A percentile compares a stretch with the other conserved stretches of the same genome.
Conservation (phyloP, 2,113 vertebrate genomes). For the Nycticryphes semicollaris region DNA sequence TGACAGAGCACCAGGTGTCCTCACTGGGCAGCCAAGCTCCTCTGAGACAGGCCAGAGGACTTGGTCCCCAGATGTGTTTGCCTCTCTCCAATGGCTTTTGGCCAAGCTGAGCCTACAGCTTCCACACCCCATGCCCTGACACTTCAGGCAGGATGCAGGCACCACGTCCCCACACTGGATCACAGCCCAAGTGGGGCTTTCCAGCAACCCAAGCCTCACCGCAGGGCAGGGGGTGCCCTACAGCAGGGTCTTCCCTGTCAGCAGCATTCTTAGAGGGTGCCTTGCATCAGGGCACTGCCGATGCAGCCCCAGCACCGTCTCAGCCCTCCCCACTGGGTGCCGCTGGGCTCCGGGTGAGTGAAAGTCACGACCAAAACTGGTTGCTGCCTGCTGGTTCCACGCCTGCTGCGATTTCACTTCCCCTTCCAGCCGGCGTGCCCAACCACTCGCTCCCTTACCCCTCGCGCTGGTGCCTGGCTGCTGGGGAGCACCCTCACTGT, state of each 20-base stretch:
- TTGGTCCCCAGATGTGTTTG: neutral
- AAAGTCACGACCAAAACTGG: neutral
- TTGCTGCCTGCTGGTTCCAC: neutral
- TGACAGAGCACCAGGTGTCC: neutral
- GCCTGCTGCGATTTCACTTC: neutral
- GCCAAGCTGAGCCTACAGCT: neutral
- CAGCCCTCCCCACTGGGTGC: rapidly evolving
- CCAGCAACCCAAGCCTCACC: neutral
- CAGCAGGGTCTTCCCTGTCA: rapidly evolving
- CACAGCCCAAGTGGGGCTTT: neutral
- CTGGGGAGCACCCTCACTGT: neutral
- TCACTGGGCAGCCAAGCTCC: neutral
- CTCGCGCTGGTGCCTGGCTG: neutral
- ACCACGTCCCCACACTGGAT: neutral
- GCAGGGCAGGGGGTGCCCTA: neutral
- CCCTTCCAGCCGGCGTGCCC: neutral
- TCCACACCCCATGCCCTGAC: neutral
- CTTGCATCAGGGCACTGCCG: neutral
- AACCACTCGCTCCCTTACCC: neutral
- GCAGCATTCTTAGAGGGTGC: neutral
- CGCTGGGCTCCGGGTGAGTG: neutral
- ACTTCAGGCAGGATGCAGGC: rapidly evolving
- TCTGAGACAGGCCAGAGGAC: neutral
- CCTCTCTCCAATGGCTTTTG: neutral
- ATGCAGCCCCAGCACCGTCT: neutral